Evolutionary conservation across 2,888 invertebrate species (phyloP).

Genomic region (Cantharis nigra): DNA sequence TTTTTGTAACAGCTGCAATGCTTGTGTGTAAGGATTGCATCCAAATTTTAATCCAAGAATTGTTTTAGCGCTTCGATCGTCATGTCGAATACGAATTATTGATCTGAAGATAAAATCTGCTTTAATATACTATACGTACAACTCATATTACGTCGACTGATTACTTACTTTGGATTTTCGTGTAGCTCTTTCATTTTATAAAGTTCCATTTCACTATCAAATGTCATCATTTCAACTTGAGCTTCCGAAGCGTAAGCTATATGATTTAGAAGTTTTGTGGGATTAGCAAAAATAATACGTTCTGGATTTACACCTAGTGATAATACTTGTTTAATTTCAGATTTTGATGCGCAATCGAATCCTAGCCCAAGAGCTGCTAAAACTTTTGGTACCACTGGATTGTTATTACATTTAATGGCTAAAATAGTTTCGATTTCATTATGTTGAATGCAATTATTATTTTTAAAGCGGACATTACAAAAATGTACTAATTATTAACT

Average conservation of each 20-base stretch:
- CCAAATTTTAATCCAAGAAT: conserved; percentile 94
- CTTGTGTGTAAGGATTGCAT: conserved; percentile 78
- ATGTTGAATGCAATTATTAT: too few species aligned
- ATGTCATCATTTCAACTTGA: conserved; percentile 84
- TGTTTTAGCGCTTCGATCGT: conserved; percentile 83
- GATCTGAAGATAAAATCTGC: background rate
- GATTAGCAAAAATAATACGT: conserved; percentile 94
- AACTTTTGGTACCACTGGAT: conserved; percentile 77
- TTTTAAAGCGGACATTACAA: too few species aligned
- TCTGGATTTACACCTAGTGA: conserved; percentile 73
- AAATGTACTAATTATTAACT: too few species aligned
- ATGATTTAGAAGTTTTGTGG: conserved; percentile 90
- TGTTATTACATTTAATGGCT: conserved; percentile 97
- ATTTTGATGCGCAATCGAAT: conserved; percentile 97
- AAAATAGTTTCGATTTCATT: conserved; percentile 34
- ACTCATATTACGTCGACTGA: background rate
- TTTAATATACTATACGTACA: too few species aligned
- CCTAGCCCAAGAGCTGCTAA: conserved; percentile 86
- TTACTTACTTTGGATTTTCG: background rate
- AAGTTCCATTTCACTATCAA: conserved; percentile 91
- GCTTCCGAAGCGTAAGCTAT: conserved; percentile 79
- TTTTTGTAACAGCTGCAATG: conserved; percentile 71
- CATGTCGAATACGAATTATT: conserved; percentile 86
- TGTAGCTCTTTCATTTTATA: conserved; percentile 79
- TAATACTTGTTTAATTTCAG: conserved; percentile 83